Conservation (phyloP, 2,888 invertebrate species). For the Theodoxus fluviatilis region DNA sequence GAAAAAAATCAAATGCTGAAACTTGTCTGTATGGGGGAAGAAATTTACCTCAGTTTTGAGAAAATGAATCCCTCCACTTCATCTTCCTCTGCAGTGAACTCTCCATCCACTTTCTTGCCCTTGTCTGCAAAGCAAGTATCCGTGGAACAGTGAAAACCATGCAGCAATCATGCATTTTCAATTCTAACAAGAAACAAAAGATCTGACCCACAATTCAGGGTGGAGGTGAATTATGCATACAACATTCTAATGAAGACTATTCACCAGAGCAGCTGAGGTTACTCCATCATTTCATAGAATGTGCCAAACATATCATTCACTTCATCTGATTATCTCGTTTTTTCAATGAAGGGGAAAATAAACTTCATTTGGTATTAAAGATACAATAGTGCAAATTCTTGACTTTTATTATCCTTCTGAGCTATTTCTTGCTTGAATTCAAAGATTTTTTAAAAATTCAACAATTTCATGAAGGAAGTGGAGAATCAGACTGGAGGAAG, state of each 20-base stretch:
- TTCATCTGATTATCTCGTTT: no score
- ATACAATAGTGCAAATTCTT: no score
- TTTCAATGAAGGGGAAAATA: no score
- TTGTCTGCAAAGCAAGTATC: constrained; percentile 33
- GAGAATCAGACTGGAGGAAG: no score
- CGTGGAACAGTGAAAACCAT: background rate
- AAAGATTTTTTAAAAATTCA: no score
- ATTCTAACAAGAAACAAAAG: background rate
- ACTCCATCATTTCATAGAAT: no score
- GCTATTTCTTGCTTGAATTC: no score
- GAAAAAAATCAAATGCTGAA: background rate
- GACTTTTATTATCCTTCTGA: no score
- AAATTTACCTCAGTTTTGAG: constrained; percentile 76
- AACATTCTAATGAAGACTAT: background rate
- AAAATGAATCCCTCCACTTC: constrained; percentile 91
- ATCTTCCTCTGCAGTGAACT: constrained; percentile 70
- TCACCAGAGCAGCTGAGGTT: no score
- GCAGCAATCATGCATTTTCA: background rate
- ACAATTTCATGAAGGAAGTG: no score
- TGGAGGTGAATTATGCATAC: background rate
- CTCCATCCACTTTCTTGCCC: constrained; percentile 36
- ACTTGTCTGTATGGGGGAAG: background rate
- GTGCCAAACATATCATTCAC: no score
- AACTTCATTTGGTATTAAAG: no score
- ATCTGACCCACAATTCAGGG: background rate